Conservation (phyloP, 2,797 vertebrate genomes). For the Sparus aurata region DNA sequence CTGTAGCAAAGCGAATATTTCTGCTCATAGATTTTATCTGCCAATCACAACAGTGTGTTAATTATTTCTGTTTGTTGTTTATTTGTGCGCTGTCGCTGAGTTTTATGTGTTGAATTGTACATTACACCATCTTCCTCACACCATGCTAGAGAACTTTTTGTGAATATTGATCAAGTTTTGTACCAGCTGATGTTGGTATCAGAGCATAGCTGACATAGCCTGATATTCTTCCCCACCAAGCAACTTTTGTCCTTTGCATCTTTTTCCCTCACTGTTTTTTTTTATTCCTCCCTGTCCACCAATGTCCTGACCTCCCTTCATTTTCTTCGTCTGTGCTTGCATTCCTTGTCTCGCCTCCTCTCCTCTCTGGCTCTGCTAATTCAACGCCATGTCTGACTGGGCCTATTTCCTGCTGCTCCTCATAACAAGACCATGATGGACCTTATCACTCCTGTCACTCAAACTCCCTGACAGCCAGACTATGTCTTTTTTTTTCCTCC, state of each 20-base stretch:
- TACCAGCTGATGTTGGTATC: constrained; percentile 17
- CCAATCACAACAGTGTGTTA: constrained; percentile 1
- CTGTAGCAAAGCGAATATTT: constrained; percentile 9
- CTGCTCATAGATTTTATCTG: constrained; percentile 27
- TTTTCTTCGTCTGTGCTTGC: constrained; percentile 33
- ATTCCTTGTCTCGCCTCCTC: constrained; percentile 29
- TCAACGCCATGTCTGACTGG: constrained; percentile 61
- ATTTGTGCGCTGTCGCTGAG: neutral
- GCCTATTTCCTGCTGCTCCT: constrained; percentile 57
- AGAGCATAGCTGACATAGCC: constrained; percentile 5
- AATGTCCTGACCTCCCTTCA: constrained; percentile 34
- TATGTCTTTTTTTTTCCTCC: constrained; percentile 26
- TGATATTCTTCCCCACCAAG: neutral
- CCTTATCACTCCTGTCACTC: constrained; percentile 82
- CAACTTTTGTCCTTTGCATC: constrained; percentile 42
- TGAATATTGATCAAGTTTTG: constrained; percentile 13
- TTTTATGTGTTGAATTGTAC: constrained; percentile 24
- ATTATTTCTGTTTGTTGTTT: constrained; percentile 30
- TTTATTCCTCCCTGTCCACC: constrained; percentile 3
- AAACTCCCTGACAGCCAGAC: constrained; percentile 71
- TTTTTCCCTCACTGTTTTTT: constrained; percentile 8
- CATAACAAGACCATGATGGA: constrained; percentile 79
- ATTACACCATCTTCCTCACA: neutral
- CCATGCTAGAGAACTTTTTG: neutral
- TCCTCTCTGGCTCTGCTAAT: constrained; percentile 63